Conservation (phyloP, 2,888 invertebrate genomes). For the Anthophora plumipes region DNA sequence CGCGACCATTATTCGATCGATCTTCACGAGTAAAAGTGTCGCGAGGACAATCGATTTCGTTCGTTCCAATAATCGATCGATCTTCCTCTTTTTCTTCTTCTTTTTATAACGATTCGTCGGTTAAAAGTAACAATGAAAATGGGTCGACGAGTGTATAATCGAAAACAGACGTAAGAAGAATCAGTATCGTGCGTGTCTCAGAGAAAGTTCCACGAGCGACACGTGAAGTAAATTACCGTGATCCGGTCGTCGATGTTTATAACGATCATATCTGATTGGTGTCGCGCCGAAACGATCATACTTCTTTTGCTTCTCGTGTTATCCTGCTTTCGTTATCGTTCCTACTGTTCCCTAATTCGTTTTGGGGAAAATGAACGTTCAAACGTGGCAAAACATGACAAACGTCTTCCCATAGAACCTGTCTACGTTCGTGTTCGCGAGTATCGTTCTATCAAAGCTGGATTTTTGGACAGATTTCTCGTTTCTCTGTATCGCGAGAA, state of each 20-base stretch:
- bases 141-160: slow-evolving; percentile 59
- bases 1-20: slow-evolving; percentile 23
- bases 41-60: slow-evolving; percentile 15
- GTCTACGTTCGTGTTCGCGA: not conserved
- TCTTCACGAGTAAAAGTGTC: slow-evolving; percentile 42
- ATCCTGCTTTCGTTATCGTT: not conserved
- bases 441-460: not conserved
- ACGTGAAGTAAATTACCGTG: slow-evolving; percentile 69
- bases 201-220: slow-evolving; percentile 68
- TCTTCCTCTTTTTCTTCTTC: slow-evolving; percentile 8
- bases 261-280: slow-evolving; percentile 46
- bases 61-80: not conserved
- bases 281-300: slow-evolving; percentile 27
- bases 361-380: slow-evolving; percentile 1
- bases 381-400: not conserved
- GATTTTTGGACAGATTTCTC: not conserved
- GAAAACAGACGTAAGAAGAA: slow-evolving; percentile 37
- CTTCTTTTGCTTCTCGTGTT: slow-evolving; percentile 4
- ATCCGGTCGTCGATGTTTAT: slow-evolving; percentile 56
- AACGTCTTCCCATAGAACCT: slow-evolving; percentile 5
- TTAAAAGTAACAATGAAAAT: slow-evolving; percentile 56
- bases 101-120: too few species aligned
- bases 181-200: slow-evolving; percentile 53
- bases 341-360: not conserved
- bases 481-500: not conserved